phyloP scores from a whole-genome alignment of 2,113 vertebrate species.

The Lagopus muta region DNA sequence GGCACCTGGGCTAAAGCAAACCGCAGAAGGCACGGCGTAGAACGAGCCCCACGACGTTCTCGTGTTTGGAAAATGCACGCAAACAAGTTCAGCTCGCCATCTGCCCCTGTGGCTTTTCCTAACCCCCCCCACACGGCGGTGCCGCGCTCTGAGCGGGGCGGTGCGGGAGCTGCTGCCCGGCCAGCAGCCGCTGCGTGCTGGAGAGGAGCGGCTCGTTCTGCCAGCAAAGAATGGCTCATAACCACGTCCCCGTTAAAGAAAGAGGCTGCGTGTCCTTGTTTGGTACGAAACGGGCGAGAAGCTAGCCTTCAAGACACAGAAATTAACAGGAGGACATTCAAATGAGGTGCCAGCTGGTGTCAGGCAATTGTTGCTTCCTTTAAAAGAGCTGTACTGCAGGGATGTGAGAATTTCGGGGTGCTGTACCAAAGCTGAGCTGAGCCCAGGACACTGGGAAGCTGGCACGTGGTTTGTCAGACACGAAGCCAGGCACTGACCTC shows the following conservation, averaged over 20 bases:
- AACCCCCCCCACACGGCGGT: neutral
- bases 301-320: neutral
- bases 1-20: rapidly evolving
- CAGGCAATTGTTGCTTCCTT: neutral
- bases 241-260: neutral
- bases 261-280: neutral
- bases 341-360: neutral
- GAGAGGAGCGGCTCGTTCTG: neutral
- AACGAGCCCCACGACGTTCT: neutral
- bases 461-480: rapidly evolving
- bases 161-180: too few species aligned
- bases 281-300: neutral
- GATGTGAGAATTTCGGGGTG: neutral
- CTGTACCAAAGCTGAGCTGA: neutral
- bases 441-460: neutral
- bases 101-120: neutral
- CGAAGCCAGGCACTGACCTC: neutral
- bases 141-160: too few species aligned
- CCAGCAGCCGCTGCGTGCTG: too few species aligned
- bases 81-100: neutral
- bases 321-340: neutral
- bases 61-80: neutral
- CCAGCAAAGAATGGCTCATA: neutral
- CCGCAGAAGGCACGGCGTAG: rapidly evolving
- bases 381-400: neutral